A percentile compares a stretch with the other conserved stretches of the same genome.
phyloP scores from a whole-genome alignment of 2,797 vertebrate species.

The Phalloptychus januarius region DNA sequence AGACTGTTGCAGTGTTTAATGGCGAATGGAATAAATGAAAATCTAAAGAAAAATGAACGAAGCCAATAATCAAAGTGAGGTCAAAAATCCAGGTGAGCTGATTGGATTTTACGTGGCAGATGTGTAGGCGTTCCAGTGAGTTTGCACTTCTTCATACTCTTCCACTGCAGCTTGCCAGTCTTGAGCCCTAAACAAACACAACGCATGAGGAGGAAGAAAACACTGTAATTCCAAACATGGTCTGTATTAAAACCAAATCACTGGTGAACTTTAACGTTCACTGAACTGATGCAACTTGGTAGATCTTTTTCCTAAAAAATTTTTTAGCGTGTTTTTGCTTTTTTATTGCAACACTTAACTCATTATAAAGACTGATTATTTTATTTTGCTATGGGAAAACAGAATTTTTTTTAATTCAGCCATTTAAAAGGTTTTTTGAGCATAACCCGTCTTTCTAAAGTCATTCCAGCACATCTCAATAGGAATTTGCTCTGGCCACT shows the following conservation, averaged over 20 bases:
- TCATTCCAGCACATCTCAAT: background rate
- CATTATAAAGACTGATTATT: background rate
- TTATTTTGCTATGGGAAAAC: background rate
- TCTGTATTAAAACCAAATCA: background rate
- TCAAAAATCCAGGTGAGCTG: background rate
- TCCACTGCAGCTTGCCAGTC: background rate
- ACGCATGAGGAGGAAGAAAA: background rate
- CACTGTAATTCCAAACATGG: background rate
- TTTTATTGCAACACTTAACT: background rate
- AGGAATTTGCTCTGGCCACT: background rate
- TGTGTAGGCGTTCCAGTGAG: background rate
- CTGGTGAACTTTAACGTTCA: background rate
- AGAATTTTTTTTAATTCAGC: background rate
- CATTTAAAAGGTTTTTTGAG: background rate
- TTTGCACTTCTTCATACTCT: background rate
- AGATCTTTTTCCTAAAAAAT: background rate
- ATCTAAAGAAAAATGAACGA: background rate
- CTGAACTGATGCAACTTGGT: background rate
- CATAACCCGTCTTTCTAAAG: background rate
- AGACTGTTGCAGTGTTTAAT: background rate
- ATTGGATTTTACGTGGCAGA: background rate
- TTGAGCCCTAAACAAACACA: background rate
- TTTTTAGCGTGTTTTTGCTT: background rate
- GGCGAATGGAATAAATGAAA: background rate
- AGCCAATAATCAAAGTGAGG: background rate